Evolutionary conservation across 1,140 invertebrate species (phyloP), one percentile per base, ranked within the genome.

Genomic region (Sitophilus oryzae): DNA sequence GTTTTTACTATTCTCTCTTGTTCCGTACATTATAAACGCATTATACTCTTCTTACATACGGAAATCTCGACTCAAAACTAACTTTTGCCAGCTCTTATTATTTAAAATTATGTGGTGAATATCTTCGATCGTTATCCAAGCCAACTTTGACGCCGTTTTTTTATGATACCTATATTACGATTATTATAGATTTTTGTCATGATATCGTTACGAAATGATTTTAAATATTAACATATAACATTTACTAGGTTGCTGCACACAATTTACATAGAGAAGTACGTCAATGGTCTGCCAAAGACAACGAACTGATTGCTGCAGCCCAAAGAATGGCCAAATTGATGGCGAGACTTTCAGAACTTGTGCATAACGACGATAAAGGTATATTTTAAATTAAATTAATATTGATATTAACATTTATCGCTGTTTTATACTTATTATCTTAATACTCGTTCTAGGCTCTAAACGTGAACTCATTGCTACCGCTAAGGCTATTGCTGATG

Each of bases 201-300:
- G 20, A 19, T 20, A 22, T 16, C 15, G 16, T 35, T 16, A 42
- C n/a, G 16, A 2, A 46, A 21, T 46, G 4, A 19, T 4, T 20
- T 8, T 43, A 10, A 35, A n/a, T 36, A n/a, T 22, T 25, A 5
- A 16, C 1, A 19, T 1, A 10, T 44, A 19, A 14, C 9, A 22
- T 16, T 5, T 48, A 47, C 20, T 51, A 97, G 91, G 91, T 96
- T 80, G 96, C 96, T 47, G 96, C 96, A 11, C 95, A 98, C 76
- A 96, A 94, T 61, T 79, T 99, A 8, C 94, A 98, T 74, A 87
- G 94, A 79, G 96, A 98, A 76, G 90, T 98, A 5, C 85, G 91
- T 48, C 95, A 99, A 72, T 99, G 96, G 96, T 98, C 94, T 0
- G 96, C 92, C 59, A 96, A 97, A 72, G 96, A 99, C 73, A 99